Evolutionary conservation across 2,888 invertebrate species (phyloP), one percentile per base, ranked within the genome.

Genomic region (Cerastoderma edule): DNA sequence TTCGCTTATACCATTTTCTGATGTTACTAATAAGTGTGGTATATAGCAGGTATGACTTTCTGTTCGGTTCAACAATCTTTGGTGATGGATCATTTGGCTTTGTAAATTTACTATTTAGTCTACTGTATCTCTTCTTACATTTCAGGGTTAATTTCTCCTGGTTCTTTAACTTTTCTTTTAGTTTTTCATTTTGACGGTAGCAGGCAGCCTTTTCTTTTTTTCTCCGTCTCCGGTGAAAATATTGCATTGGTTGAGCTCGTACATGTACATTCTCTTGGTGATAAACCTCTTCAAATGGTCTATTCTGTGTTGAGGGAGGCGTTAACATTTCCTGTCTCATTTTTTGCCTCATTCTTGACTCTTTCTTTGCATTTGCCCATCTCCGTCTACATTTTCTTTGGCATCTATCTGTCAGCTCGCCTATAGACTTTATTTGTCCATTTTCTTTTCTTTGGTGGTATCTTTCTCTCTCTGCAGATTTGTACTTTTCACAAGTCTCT

Each of bases 381-480:
- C 57, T 57, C 33, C 57, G 10, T 28, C 57, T 57, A 33, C 57
- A 57, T 19, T 32, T 32, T 22, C 57, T 32, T 57, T 57, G 30
- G n/a, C n/a, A 32, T 39, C 39, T 39, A 39, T 39, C 39, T 39
- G 39, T 39, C 8, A 39, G 16, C 16, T 16, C 16, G 39, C 8
- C 39, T 3, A 57, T 57, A 19, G 57, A 27, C 8, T 56, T 56
- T 56, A 56, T 56, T 56, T 56, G 22, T 30, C 50, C 67, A 8
- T 48, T 46, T 19, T 30, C 67, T 33, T 67, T 67, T 32, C 53
- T 46, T n/a, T 53, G 19, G 16, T 48, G 16, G 35, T 67, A 50
- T 53, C 67, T 16, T 32, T 67, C 67, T 28, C 67, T 8, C 24
- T 67, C 67, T 22, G 67, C 50, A 32, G 67, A 32, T 48, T 67